A percentile compares a stretch with the other conserved stretches of the same genome.
Evolutionary conservation across 2,888 invertebrate species (phyloP).

Genomic region (Xestobium rufovillosum): DNA sequence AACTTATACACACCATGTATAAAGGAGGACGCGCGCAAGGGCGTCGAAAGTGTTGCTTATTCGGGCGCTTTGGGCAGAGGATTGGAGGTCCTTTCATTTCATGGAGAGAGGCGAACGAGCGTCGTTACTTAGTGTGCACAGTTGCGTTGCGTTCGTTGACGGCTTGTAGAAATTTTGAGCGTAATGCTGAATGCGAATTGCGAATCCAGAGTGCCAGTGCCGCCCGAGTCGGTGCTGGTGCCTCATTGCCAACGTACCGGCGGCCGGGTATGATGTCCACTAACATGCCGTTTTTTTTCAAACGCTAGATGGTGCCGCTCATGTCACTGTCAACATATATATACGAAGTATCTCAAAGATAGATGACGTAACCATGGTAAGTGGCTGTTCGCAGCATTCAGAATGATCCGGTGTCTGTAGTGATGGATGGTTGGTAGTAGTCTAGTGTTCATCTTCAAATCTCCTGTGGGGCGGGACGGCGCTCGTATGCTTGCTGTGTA

Average conservation of each 20-base stretch:
- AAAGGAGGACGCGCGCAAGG: too few relatives aligned
- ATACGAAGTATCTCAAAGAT: constrained; percentile 98
- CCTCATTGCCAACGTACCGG: constrained; percentile 33
- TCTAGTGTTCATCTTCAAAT: constrained; percentile 22
- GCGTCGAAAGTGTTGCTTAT: too few relatives aligned
- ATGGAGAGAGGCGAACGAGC: too few relatives aligned
- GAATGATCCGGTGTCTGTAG: constrained; percentile 12
- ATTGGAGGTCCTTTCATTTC: too few relatives aligned
- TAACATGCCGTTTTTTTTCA: constrained; percentile 35
- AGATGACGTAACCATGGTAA: constrained; percentile 99
- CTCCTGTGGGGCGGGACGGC: constrained; percentile 31
- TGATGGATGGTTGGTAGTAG: constrained; percentile 1
- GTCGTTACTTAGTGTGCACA: too few relatives aligned
- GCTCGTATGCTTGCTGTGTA: constrained; percentile 34
- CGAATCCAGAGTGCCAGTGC: constrained; percentile 23
- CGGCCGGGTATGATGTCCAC: constrained; percentile 30
- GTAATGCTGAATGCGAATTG: constrained; percentile 30
- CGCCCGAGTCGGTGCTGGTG: constrained; percentile 35
- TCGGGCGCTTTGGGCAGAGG: too few relatives aligned
- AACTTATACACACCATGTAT: too few relatives aligned
- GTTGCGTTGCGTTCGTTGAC: too few relatives aligned
- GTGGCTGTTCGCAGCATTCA: constrained; percentile 46
- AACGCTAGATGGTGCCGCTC: constrained; percentile 80
- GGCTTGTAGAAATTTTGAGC: too few relatives aligned
- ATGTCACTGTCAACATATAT: constrained; percentile 96